Percentiles rank a stretch among this genome's conserved stretches.
Conservation (phyloP, 2,888 invertebrate genomes). For the Papilio elwesi region DNA sequence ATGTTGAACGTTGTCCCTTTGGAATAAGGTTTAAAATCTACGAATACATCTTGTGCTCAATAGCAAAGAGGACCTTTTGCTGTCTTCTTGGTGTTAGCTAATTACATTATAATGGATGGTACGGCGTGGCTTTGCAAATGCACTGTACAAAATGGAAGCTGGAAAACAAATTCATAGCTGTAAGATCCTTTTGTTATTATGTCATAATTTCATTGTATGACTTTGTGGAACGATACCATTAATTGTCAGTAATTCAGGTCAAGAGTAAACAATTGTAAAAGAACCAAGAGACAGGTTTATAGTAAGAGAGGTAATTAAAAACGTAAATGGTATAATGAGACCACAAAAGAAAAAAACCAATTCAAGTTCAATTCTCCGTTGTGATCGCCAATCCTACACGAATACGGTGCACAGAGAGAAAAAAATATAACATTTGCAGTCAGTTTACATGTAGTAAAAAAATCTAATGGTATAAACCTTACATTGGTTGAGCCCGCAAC, state of each 20-base stretch:
- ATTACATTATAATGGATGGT: constrained; percentile 56
- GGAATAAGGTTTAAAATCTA: constrained; percentile 22
- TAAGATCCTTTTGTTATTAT: constrained; percentile 20
- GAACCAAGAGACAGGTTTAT: too few relatives aligned
- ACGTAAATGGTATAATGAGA: too few relatives aligned
- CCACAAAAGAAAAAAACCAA: too few relatives aligned
- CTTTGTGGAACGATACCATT: not conserved
- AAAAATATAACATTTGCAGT: too few relatives aligned
- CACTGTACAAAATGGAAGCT: constrained; percentile 24
- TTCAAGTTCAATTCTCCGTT: too few relatives aligned
- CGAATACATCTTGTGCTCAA: constrained; percentile 36
- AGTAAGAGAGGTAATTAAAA: too few relatives aligned
- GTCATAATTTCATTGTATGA: not conserved
- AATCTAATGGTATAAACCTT: too few relatives aligned
- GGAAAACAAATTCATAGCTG: constrained; percentile 22
- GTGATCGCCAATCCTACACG: too few relatives aligned
- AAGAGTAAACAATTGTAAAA: too few relatives aligned
- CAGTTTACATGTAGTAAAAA: too few relatives aligned
- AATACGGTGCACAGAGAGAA: too few relatives aligned
- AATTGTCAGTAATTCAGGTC: not conserved
- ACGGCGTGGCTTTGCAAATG: constrained; percentile 30
- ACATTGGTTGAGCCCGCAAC: too few relatives aligned
- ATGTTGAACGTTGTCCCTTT: not conserved
- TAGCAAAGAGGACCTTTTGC: constrained; percentile 9
- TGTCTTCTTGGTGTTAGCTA: constrained; percentile 46